Percentiles rank a stretch among this genome's conserved stretches.
Conservation (phyloP, 2,888 invertebrate species). For the Tryphoninae sp. region DNA sequence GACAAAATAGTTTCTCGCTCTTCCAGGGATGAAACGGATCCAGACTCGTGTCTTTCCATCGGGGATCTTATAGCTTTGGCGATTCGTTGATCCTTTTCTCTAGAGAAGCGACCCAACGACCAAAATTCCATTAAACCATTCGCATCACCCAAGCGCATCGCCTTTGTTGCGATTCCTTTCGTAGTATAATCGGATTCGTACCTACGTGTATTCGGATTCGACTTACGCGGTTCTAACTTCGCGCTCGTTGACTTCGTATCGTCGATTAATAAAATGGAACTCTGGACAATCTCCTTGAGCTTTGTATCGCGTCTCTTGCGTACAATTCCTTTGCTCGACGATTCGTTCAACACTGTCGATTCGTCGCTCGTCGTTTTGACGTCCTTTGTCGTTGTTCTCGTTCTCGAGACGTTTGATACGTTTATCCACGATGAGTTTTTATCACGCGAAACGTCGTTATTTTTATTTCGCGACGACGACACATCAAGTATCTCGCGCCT, state of each 20-base stretch:
- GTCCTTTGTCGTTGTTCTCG: not conserved
- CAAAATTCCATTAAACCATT: constrained; percentile 19
- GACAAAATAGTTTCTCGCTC: constrained; percentile 4
- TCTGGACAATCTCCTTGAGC: not conserved
- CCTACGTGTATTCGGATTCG: not conserved
- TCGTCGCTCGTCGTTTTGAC: not conserved
- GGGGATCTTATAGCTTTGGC: not conserved
- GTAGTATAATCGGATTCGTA: not conserved
- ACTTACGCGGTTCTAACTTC: constrained; percentile 8
- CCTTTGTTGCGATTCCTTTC: not conserved
- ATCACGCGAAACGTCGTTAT: constrained; percentile 4
- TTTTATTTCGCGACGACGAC: not conserved
- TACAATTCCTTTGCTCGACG: not conserved
- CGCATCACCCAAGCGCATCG: not conserved
- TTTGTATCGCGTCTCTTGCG: constrained; percentile 5
- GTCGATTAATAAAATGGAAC: constrained; percentile 19
- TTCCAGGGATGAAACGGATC: constrained; percentile 22
- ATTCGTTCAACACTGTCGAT: not conserved
- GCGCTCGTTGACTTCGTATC: constrained; percentile 17
- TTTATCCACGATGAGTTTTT: constrained; percentile 5
- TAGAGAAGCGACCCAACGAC: not conserved
- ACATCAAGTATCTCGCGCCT: not conserved
- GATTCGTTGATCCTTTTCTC: constrained; percentile 13
- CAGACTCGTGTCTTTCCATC: constrained; percentile 5
- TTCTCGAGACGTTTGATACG: constrained; percentile 5